Evolutionary conservation across 2,797 vertebrate genomes (phyloP).

Genomic region (Peromyscus attwateri): DNA sequence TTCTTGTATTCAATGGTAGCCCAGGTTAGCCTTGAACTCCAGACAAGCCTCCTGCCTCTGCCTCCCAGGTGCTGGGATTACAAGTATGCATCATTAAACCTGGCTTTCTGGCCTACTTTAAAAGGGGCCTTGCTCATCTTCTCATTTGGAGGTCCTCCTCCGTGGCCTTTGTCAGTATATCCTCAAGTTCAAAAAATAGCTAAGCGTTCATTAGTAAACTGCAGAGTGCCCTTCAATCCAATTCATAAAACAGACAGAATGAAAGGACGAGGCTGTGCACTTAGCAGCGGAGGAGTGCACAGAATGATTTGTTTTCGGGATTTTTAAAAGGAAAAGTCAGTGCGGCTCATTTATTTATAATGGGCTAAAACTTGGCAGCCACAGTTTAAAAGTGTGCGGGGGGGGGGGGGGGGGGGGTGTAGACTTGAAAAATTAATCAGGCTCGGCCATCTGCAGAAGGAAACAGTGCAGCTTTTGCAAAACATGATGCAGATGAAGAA

Average conservation of each 20-base stretch:
- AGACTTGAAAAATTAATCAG: conserved; percentile 23
- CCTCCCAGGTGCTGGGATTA: neutral
- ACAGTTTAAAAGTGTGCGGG: conserved; percentile 50
- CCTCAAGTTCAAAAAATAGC: neutral
- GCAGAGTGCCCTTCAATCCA: neutral
- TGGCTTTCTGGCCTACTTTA: neutral
- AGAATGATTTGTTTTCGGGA: neutral
- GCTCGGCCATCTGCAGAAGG: neutral
- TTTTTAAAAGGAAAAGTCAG: conserved; percentile 54
- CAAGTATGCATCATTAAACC: neutral
- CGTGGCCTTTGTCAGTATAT: neutral
- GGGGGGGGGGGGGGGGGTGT: neutral
- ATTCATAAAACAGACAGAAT: neutral
- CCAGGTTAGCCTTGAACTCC: neutral
- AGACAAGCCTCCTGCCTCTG: neutral
- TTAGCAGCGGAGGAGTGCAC: neutral
- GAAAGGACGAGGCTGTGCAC: neutral
- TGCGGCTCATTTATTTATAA: conserved; percentile 30
- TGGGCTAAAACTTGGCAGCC: conserved; percentile 50
- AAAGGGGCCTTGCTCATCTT: neutral
- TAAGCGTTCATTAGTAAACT: neutral
- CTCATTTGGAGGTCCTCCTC: neutral
- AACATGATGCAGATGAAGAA: neutral
- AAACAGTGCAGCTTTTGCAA: neutral
- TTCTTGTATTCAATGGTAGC: neutral